These are phyloP conservation scores for Riparia riparia DNA, from an alignment of 2,113 vertebrate species.

Conservation along the genomic window DNA sequence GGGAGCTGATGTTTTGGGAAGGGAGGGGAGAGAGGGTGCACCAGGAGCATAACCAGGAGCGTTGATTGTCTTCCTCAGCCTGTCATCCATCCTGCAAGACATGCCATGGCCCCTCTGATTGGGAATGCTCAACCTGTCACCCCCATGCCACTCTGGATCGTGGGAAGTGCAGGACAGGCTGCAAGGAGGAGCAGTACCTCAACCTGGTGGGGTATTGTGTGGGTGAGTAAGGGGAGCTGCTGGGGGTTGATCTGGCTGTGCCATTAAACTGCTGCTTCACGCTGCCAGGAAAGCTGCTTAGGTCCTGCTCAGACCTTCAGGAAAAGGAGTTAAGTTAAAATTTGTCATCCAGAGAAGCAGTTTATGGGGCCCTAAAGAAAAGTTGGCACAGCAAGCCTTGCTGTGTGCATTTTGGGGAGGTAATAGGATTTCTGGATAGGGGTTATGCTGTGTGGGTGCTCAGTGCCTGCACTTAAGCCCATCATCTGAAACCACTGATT, in stretches of 20 bases:
- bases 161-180: slow-evolving; percentile 79
- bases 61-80: slow-evolving; percentile 47
- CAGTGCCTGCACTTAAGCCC: neutral
- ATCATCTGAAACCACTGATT: slow-evolving; percentile 39
- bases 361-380: neutral
- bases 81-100: slow-evolving; percentile 85
- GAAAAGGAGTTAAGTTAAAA: neutral
- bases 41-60: neutral
- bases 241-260: neutral
- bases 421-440: neutral
- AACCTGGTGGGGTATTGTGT: slow-evolving; percentile 81
- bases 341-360: neutral
- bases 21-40: neutral
- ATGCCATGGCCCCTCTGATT: slow-evolving; percentile 75
- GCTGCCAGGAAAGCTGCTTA: neutral
- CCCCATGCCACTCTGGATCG: slow-evolving; percentile 61
- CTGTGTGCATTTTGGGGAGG: neutral
- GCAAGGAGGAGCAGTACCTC: slow-evolving; percentile 82
- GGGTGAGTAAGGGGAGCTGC: slow-evolving; percentile 73
- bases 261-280: neutral
- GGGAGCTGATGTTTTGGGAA: neutral
- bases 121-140: slow-evolving; percentile 80
- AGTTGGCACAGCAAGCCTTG: neutral
- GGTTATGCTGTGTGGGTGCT: neutral
- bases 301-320: neutral